Evolutionary conservation across 2,113 vertebrate genomes (phyloP), one percentile per base, ranked within the genome.

Genomic region (Coracopsis vasa): DNA sequence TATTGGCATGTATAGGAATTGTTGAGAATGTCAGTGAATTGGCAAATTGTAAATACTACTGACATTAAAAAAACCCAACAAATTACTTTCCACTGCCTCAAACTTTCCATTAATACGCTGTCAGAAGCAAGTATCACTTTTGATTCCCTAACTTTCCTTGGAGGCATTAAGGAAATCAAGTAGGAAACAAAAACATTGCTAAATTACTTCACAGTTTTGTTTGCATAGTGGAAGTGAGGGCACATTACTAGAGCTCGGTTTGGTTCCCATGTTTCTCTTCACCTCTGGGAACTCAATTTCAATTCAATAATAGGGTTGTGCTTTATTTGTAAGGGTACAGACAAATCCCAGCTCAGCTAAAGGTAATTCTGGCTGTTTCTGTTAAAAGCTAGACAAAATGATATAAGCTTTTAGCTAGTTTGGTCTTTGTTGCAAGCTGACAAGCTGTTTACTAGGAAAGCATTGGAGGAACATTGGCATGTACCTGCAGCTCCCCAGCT

Each of bases 31-130:
- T 89, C 93, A 96, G 93, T 11, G 73, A 96, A 82, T 54, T 97
- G 97, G 96, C 97, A 97, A 94, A 94, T 96, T 50, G 21, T 47
- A 96, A 97, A 80, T 83, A 96, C 83, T 87, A 79, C 89, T 86
- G 83, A 74, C 92, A 90, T 86, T 39, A 67, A 88, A 96, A 94
- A 42, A 42, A 39, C 2, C 27, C 48, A 70, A 87, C n/a, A 80
- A 91, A 84, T 88, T 87, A 37, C 92, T 97, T 96, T 97, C 95
- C 97, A 96, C 90, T 95, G 94, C 41, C 54, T 97, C 95, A 97
- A 64, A 97, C 90, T 95, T 97, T 97, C 97, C 92, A 94, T 92
- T 90, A 96, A 95, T 80, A 33, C 5, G 16, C 51, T 70, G 71
- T 91, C 62, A 65, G 69, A 95, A 95, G 69, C 14, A 3, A 92